Conservation (phyloP, 2,888 invertebrate genomes). For the Agrochola lychnidis region DNA sequence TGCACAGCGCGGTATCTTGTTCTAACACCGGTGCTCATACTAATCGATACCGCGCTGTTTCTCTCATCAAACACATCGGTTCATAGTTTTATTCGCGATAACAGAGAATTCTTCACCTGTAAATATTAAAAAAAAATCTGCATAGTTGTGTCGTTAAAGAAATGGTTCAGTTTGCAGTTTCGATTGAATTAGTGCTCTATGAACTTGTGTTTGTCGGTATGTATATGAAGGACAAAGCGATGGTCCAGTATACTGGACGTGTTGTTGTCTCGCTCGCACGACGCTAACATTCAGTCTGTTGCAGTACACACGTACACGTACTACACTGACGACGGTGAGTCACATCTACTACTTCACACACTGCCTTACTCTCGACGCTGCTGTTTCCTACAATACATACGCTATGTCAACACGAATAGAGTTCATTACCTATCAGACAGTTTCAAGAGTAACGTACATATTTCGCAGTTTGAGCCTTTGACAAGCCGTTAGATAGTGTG, state of each 20-base stretch:
- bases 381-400: background rate
- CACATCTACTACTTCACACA: conserved; percentile 19
- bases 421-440: background rate
- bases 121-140: background rate
- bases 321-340: conserved; percentile 74
- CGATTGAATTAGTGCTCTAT: background rate
- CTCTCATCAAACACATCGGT: conserved; percentile 17
- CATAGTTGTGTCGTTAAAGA: background rate
- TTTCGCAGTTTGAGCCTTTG: conserved; percentile 32
- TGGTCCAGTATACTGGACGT: conserved; percentile 36
- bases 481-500: conserved; percentile 18
- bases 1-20: background rate
- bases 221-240: conserved; percentile 68
- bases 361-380: conserved; percentile 33
- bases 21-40: background rate
- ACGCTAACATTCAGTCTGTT: conserved; percentile 59
- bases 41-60: background rate
- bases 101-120: background rate
- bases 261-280: conserved; percentile 16
- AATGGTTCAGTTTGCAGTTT: background rate
- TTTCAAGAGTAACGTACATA: conserved; percentile 41
- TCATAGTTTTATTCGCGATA: conserved; percentile 15
- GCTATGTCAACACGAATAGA: background rate
- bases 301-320: conserved; percentile 74
- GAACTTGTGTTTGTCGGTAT: conserved; percentile 29